Evolutionary conservation across 2,888 invertebrate species (phyloP), one percentile per base, ranked within the genome.

Genomic region (Callyntrura guangdongensis): DNA sequence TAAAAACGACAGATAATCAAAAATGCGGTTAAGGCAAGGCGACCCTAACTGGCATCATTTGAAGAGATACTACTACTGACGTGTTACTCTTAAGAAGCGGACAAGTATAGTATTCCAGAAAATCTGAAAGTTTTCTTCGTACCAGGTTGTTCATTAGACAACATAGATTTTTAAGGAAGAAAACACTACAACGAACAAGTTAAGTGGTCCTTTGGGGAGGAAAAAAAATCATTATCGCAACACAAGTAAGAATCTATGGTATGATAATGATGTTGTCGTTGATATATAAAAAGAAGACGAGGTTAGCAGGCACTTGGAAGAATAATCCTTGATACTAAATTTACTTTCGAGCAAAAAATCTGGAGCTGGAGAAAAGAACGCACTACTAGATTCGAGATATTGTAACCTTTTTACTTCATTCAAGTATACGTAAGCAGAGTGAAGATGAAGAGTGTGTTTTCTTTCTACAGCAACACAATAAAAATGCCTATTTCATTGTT

Each of bases 201-300:
- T 9, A 56, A 79, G 25, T 56, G 79, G 53, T 83, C 67, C 83
- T 67, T 64, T 64, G 83, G 49, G 83, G 2, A 72, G 45, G 45
- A 17, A 72, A n/a, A 72, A n/a, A 72, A 72, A 45, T 72, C 45
- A 45, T 72, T 72, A 72, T 36, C 36, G 17, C n/a, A 20, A 17
- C 17, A 11, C 59, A 6, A 17, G 17, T 59, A 59, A n/a, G 1
- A 5, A 17, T 59, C 2, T 36, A 36, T 6, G n/a, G n/a, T 59
- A 14, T 59, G 59, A n/a, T n/a, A 14, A 17, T 59, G 59, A n/a
- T 59, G 6, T 17, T 59, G 59, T 4, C n/a, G 17, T 56, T 12
- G n/a, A 56, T 56, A 59, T 59, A 59, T 59, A 59, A 6, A 36
- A 2, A 36, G 36, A 2, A 2, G 6, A 36, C 2, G 36, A 36